Conservation (phyloP, 2,888 invertebrate species). For the Sarcophaga variegata region DNA sequence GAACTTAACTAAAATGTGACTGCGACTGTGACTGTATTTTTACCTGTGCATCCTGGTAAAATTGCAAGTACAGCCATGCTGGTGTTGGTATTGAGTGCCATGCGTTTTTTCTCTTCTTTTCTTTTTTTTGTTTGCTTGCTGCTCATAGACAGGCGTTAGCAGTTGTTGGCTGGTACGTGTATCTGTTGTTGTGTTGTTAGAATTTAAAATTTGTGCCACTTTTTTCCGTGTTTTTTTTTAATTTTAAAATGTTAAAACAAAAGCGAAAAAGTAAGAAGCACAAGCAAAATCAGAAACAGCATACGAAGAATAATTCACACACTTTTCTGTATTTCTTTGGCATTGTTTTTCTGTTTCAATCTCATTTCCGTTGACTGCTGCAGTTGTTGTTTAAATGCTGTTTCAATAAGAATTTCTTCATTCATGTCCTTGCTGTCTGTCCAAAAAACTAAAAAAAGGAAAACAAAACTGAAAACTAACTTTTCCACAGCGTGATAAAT, state of each 20-base stretch:
- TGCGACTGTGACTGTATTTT: conserved; percentile 20
- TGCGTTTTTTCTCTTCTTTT: neutral
- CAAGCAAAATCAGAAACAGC: neutral
- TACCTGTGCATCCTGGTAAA: conserved; percentile 5
- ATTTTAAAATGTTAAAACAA: neutral
- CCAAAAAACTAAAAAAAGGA: no score
- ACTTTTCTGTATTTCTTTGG: neutral
- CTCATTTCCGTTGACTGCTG: neutral
- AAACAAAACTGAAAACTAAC: neutral
- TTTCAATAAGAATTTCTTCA: neutral
- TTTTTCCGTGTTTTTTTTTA: neutral
- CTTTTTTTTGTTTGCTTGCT: conserved; percentile 19
- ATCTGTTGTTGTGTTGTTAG: neutral
- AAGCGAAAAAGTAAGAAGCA: neutral
- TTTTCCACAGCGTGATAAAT: neutral
- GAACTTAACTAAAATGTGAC: conserved; percentile 24
- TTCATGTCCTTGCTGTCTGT: neutral
- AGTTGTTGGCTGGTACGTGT: neutral
- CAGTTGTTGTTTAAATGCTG: conserved; percentile 16
- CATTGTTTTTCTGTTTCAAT: neutral
- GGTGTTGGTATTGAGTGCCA: neutral
- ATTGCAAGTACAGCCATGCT: conserved; percentile 5
- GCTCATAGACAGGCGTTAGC: neutral
- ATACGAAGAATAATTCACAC: neutral
- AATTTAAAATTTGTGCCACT: conserved; percentile 12